phyloP scores from a whole-genome alignment of 2,888 invertebrate species.

The Ceriagrion tenellum region DNA sequence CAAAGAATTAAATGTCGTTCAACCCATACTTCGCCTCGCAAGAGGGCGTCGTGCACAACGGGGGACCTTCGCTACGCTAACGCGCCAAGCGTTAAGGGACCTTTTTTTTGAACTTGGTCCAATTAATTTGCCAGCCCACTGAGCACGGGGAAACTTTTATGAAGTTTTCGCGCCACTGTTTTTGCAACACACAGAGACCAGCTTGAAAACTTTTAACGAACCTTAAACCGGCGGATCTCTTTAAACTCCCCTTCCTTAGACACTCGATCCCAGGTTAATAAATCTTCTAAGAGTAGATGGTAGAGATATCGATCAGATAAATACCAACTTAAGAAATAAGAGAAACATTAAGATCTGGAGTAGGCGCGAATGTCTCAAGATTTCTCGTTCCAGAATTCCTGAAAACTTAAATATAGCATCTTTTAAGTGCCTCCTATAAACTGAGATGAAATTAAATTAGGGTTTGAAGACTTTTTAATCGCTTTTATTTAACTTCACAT shows the following conservation, averaged over 20 bases:
- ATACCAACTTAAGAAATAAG: background rate
- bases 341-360: no score
- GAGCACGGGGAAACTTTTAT: background rate
- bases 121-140: constrained; percentile 32
- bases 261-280: background rate
- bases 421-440: no score
- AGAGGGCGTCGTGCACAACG: background rate
- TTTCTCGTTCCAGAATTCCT: no score
- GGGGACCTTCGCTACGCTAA: background rate
- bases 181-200: background rate
- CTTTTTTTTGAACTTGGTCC: constrained; percentile 22
- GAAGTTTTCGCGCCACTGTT: constrained; percentile 9
- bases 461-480: no score
- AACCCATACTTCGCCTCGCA: background rate
- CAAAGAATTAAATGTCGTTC: background rate
- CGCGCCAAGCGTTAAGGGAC: background rate
- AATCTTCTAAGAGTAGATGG: background rate
- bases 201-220: constrained; percentile 18
- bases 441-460: no score
- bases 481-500: no score
- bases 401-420: no score
- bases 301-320: background rate
- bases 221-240: background rate
- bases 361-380: no score
- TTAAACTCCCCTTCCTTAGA: background rate